A percentile compares a stretch with the other conserved stretches of the same genome.
Evolutionary conservation across 1,140 invertebrate species (phyloP).

Genomic region (Mamestra configurata): DNA sequence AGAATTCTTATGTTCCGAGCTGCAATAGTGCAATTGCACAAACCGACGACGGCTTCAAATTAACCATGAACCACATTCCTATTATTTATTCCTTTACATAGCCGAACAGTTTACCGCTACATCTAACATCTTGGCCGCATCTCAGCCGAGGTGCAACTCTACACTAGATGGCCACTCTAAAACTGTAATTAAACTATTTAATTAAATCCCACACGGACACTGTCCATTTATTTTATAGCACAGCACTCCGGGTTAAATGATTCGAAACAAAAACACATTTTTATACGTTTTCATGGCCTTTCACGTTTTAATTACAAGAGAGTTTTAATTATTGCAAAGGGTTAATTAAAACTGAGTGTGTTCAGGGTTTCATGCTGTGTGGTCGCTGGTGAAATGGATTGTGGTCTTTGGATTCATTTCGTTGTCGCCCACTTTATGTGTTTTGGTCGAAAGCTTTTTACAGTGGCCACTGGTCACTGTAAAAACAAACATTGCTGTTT

Average conservation of each 20-base stretch:
- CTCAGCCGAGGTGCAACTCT: neutral
- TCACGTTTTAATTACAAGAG: slow-evolving; percentile 11
- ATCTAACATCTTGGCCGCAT: slow-evolving; percentile 14
- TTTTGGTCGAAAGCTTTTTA: neutral
- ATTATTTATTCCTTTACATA: too few species aligned
- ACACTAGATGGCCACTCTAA: slow-evolving; percentile 53
- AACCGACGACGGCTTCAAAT: too few species aligned
- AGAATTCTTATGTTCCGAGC: too few species aligned
- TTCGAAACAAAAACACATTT: slow-evolving; percentile 38
- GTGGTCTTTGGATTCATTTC: slow-evolving; percentile 5
- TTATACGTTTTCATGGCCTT: slow-evolving; percentile 19
- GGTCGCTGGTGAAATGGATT: slow-evolving; percentile 16
- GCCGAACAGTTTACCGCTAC: neutral
- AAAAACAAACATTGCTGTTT: too few species aligned
- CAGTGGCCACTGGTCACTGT: neutral
- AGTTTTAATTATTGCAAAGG: slow-evolving; percentile 31
- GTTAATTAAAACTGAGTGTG: slow-evolving; percentile 14
- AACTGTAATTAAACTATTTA: slow-evolving; percentile 67
- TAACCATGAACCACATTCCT: too few species aligned
- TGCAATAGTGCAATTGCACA: too few species aligned
- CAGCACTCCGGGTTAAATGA: slow-evolving; percentile 36
- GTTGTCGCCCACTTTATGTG: neutral
- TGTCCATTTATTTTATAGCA: slow-evolving; percentile 40
- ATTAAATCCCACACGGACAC: slow-evolving; percentile 56
- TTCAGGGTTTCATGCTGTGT: neutral